Evolutionary conservation across 2,797 vertebrate genomes (phyloP).

Genomic region (Pseudocheirus occidentalis): DNA sequence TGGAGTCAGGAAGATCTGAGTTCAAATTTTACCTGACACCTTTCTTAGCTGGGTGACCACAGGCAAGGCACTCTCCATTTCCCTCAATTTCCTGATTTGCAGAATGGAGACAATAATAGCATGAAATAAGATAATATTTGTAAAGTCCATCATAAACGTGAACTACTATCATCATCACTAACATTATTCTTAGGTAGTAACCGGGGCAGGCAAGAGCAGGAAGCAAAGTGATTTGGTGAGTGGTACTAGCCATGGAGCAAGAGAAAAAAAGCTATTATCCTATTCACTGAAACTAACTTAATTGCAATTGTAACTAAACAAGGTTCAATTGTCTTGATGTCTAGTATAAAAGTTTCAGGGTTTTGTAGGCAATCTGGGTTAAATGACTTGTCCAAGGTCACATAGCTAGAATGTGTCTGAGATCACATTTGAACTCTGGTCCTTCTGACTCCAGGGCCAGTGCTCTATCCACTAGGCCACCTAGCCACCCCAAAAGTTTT

Average conservation of each 20-base stretch:
- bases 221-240: too few relatives aligned
- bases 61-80: neutral
- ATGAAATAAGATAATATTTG: neutral
- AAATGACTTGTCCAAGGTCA: neutral
- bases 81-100: neutral
- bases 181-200: too few relatives aligned
- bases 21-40: neutral
- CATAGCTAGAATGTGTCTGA: neutral
- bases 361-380: neutral
- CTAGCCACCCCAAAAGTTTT: neutral
- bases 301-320: too few relatives aligned
- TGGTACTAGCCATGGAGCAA: too few relatives aligned
- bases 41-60: neutral
- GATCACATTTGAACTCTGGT: neutral
- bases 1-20: neutral
- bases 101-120: neutral
- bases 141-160: too few relatives aligned
- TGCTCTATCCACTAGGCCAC: neutral
- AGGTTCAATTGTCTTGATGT: too few relatives aligned
- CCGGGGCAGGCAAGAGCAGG: too few relatives aligned
- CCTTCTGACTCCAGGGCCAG: neutral
- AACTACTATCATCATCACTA: too few relatives aligned
- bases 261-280: too few relatives aligned
- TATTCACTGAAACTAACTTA: too few relatives aligned
- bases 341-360: too few relatives aligned